These are phyloP conservation scores for Epicampocera succincta DNA, from an alignment of 2,888 invertebrate genomes.

Conservation along the genomic window DNA sequence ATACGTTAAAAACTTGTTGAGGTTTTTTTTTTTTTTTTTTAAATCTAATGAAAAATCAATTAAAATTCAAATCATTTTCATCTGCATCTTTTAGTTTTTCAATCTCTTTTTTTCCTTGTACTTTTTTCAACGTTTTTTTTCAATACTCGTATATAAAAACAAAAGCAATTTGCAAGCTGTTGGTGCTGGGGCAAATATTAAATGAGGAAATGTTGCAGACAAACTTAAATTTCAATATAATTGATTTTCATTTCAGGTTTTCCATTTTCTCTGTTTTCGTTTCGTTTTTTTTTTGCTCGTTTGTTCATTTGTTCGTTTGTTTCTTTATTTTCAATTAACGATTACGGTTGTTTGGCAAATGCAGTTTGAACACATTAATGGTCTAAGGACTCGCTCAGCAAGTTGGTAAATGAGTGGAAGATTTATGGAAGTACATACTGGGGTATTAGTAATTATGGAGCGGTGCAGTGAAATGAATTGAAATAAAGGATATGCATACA, in stretches of 20 bases:
- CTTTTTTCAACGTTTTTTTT: too few species aligned
- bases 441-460: too few species aligned
- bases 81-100: slow-evolving; percentile 11
- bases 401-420: slow-evolving; percentile 1
- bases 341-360: slow-evolving; percentile 22
- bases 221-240: slow-evolving; percentile 53
- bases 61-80: slow-evolving; percentile 58
- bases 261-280: background rate
- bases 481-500: too few species aligned
- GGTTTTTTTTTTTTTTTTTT: too few species aligned
- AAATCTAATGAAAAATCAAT: slow-evolving; percentile 67
- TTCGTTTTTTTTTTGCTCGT: too few species aligned
- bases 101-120: background rate
- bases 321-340: background rate
- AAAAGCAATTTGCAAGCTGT: slow-evolving; percentile 12
- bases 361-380: slow-evolving; percentile 18
- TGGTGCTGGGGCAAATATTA: slow-evolving; percentile 42
- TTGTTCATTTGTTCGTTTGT: too few species aligned
- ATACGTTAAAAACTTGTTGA: slow-evolving; percentile 55
- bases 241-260: slow-evolving; percentile 52
- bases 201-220: slow-evolving; percentile 55
- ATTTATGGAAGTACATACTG: background rate
- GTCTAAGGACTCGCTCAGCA: slow-evolving; percentile 1
- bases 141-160: background rate
- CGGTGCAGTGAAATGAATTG: too few species aligned